Base-by-base conservation (phyloP, 1,140 invertebrate genomes). In the Platyura marginata region DNA sequence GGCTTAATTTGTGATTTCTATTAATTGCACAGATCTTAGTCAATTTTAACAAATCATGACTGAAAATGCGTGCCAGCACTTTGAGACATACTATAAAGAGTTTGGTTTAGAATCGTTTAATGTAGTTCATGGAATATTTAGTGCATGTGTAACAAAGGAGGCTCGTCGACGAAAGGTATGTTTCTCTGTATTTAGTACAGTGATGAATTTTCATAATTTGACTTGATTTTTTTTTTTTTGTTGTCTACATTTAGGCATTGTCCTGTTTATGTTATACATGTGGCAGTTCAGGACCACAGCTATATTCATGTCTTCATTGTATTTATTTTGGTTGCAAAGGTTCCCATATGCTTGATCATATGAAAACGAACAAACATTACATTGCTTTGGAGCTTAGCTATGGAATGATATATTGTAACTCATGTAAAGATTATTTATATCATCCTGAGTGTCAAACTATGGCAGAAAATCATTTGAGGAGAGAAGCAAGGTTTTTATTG, bases 391-490 rank as follows among this genome's bases (percentile, higher is more conserved):
- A 96, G 57, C 63, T 95, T 13, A 74, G 72, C 25, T 89, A 88
- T 63, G 92, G 91, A 36, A 80, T 86, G 55, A 70, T 96, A n/a
- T 81, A 81, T 61, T 98, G 93, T 66, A 79, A 80, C 57, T 73
- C 79, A 58, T 98, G 93, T 60, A 71, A 76, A 40, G 91, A 96
- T 63, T 94, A 93, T 60, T 80, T 95, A 33, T 92, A 91, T 63
- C 88, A 94, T 58, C 62, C 71, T 48, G 69, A 77, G 48, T 57
- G 76, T 39, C 64, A 73, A 47, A 68, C 71, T 20, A 74, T 79
- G 45, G 75, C 75, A 18, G 56, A 63, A 42, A 53, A 55, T 33
- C 64, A 71, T 48, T 59, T 63, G 41, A 50, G 67, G 32, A 63
- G 75, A 63, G 58, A 66, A 63, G 55, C 76, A 63, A 40, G 20